Percentiles rank a stretch among this genome's conserved stretches.
phyloP scores from a whole-genome alignment of 2,888 invertebrate species.

The Yponomeuta cagnagella region DNA sequence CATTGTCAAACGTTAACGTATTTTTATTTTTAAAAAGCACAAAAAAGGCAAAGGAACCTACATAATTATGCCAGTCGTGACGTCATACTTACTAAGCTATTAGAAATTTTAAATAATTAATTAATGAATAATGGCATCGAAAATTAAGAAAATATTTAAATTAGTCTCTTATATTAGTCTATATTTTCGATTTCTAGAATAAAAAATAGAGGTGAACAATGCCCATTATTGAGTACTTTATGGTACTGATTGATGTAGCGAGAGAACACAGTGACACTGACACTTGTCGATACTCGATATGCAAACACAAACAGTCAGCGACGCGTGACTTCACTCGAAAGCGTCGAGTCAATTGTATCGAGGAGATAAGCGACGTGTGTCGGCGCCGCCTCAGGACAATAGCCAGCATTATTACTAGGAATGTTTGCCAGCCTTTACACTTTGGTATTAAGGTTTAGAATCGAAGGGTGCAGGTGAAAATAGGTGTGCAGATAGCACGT shows the following conservation, averaged over 20 bases:
- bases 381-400: slow-evolving; percentile 37
- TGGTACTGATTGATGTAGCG: slow-evolving; percentile 10
- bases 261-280: slow-evolving; percentile 41
- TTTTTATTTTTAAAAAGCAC: no score
- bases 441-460: slow-evolving; percentile 31
- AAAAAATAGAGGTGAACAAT: no score
- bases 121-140: no score
- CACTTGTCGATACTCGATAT: slow-evolving; percentile 57
- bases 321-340: slow-evolving; percentile 66
- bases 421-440: slow-evolving; percentile 20
- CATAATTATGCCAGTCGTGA: no score
- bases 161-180: no score
- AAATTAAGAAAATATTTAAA: no score
- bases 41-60: no score
- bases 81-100: no score
- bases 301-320: slow-evolving; percentile 55
- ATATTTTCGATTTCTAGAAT: no score
- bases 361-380: slow-evolving; percentile 65
- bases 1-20: no score
- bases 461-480: slow-evolving; percentile 41
- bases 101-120: no score
- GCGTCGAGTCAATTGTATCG: slow-evolving; percentile 30
- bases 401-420: slow-evolving; percentile 2
- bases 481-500: slow-evolving; percentile 8
- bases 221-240: neutral